Percentiles rank a stretch among this genome's conserved stretches.
Evolutionary conservation across 1,140 invertebrate genomes (phyloP).

Genomic region (Ceratina calcarata): DNA sequence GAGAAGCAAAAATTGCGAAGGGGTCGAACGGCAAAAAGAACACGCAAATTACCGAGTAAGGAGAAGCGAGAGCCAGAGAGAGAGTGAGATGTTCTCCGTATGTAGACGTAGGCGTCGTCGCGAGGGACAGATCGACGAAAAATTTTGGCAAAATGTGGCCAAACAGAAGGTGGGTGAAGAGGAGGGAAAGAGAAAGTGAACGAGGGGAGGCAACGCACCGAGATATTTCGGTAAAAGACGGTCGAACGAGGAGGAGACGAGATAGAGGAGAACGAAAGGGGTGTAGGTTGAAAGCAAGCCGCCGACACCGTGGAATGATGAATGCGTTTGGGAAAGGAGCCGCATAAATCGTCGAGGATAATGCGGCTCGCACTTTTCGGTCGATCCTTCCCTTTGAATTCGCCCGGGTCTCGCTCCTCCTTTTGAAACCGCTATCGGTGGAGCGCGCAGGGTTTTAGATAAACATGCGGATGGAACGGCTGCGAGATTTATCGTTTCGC

Average conservation of each 20-base stretch:
- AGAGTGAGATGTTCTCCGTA: conserved; percentile 24
- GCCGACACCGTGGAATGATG: conserved; percentile 69
- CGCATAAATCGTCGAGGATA: conserved; percentile 65
- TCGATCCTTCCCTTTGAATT: conserved; percentile 44
- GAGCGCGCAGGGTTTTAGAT: background rate
- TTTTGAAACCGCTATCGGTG: conserved; percentile 2
- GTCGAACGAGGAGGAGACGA: too few relatives aligned
- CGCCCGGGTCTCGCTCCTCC: conserved; percentile 46
- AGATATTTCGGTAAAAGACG: too few relatives aligned
- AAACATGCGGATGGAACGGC: background rate
- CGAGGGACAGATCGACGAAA: conserved; percentile 19
- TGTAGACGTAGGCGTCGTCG: conserved; percentile 23
- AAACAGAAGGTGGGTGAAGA: background rate
- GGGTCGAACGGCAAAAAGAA: conserved; percentile 1
- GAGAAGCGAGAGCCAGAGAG: conserved; percentile 20
- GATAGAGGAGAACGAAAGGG: conserved; percentile 23
- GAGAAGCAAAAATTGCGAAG: background rate
- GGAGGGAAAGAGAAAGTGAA: conserved; percentile 14
- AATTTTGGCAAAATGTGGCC: conserved; percentile 21
- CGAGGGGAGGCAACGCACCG: background rate
- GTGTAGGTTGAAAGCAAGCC: conserved; percentile 58
- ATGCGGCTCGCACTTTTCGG: conserved; percentile 48
- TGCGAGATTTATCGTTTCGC: conserved; percentile 24
- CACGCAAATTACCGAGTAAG: background rate
- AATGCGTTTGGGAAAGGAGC: conserved; percentile 70